Conservation (phyloP, 2,797 vertebrate species). For the Setipinna tenuifilis region DNA sequence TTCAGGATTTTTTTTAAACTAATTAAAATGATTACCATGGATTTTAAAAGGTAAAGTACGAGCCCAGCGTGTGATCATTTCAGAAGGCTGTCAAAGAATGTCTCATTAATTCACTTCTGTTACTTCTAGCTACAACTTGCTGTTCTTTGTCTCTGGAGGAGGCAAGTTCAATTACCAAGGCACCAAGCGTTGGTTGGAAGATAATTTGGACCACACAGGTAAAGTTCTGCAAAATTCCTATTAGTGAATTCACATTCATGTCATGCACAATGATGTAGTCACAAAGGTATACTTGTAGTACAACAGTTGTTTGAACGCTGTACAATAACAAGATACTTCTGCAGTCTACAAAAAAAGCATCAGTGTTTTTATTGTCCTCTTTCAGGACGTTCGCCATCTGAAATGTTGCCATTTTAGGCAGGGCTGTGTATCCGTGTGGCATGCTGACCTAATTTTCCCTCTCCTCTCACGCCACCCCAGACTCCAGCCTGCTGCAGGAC, state of each 20-base stretch:
- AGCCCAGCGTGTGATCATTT: not conserved
- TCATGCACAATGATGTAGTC: not conserved
- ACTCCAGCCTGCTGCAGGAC: constrained; percentile 97
- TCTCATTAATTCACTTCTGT: not conserved
- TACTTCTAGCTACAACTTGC: constrained; percentile 87
- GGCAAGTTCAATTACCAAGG: constrained; percentile 99
- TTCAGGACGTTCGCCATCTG: not conserved
- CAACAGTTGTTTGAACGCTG: not conserved
- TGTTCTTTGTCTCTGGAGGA: constrained; percentile 97
- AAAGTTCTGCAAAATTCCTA: not conserved
- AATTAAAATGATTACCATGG: too few relatives aligned
- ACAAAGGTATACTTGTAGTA: not conserved
- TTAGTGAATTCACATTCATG: not conserved
- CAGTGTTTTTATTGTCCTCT: not conserved
- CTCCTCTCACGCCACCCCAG: constrained; percentile 62
- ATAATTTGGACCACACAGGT: constrained; percentile 98
- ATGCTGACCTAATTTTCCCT: constrained; percentile 2
- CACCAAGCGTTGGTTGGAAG: constrained; percentile 97
- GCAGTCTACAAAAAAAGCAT: too few relatives aligned
- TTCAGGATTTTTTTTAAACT: not conserved
- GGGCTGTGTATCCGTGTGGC: not conserved
- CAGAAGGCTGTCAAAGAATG: not conserved
- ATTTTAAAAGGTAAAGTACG: not conserved
- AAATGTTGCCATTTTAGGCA: constrained; percentile 13
- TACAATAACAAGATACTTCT: not conserved